A percentile compares a stretch with the other conserved stretches of the same genome.
Evolutionary conservation across 37 sponge, comb jelly and placozoan genomes (phyloP).

Genomic region (Eunapius fragilis): DNA sequence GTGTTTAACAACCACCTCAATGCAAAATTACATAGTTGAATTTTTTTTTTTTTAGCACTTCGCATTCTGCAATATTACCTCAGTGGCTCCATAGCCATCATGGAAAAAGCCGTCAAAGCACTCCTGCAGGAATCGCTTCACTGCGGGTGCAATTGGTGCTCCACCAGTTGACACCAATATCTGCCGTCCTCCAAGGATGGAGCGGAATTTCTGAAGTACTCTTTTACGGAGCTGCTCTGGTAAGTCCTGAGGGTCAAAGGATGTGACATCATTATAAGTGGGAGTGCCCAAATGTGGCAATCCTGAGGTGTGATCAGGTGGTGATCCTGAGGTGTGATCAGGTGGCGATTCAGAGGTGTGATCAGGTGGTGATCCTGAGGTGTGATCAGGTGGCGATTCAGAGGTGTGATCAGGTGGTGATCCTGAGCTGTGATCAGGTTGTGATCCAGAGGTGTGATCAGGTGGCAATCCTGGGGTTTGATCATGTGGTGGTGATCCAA

Average conservation of each 20-base stretch:
- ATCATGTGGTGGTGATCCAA: too few species aligned
- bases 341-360: too few species aligned
- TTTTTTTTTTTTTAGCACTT: too few species aligned
- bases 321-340: neutral
- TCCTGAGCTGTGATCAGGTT: too few species aligned
- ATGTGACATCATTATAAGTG: neutral
- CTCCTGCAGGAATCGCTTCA: slow-evolving; percentile 37
- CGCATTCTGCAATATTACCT: slow-evolving; percentile 43
- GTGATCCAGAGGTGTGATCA: too few species aligned
- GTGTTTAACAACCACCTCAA: too few species aligned
- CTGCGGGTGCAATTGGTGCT: slow-evolving; percentile 34
- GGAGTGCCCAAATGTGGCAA: too few species aligned
- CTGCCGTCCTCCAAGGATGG: slow-evolving; percentile 45
- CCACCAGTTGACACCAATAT: slow-evolving; percentile 46
- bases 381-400: neutral
- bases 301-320: too few species aligned
- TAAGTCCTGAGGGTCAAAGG: slow-evolving; percentile 7
- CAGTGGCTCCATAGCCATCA: slow-evolving; percentile 74
- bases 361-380: too few species aligned
- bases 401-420: too few species aligned
- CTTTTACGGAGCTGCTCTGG: slow-evolving; percentile 11
- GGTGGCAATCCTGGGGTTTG: too few species aligned
- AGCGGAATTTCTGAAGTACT: slow-evolving; percentile 33
- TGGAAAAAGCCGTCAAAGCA: slow-evolving; percentile 19
- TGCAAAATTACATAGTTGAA: too few species aligned